Evolutionary conservation across 2,888 invertebrate genomes (phyloP).

Genomic region (Apodemia hepburni): DNA sequence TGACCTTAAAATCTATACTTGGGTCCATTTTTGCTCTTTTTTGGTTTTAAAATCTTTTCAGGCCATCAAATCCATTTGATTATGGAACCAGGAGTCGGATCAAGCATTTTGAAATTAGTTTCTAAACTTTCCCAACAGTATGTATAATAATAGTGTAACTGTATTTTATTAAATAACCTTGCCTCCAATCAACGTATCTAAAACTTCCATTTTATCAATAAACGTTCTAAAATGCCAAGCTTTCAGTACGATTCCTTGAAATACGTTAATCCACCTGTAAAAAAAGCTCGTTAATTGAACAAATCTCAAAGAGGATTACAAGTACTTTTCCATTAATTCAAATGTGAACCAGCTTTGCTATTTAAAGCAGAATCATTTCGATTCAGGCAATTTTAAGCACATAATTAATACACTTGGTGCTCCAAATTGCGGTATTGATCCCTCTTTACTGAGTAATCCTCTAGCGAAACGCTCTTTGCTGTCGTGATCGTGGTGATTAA

Average conservation of each 20-base stretch:
- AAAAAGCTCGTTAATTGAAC: conserved; percentile 14
- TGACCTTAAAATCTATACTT: no score
- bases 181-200: neutral
- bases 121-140: no score
- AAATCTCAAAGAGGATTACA: conserved; percentile 15
- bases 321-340: conserved; percentile 15
- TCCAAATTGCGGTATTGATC: conserved; percentile 44
- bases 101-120: no score
- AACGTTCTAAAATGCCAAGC: neutral
- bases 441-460: conserved; percentile 40
- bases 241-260: neutral
- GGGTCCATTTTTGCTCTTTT: no score
- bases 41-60: no score
- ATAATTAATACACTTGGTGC: conserved; percentile 42
- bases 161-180: no score
- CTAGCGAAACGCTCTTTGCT: conserved; percentile 40
- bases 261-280: conserved; percentile 4
- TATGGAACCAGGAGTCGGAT: no score
- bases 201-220: neutral
- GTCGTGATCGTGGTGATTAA: conserved; percentile 47
- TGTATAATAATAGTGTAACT: no score
- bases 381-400: conserved; percentile 28
- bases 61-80: no score
- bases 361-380: conserved; percentile 13
- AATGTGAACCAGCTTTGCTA: conserved; percentile 15